Conservation (phyloP, 2,113 vertebrate species). For the Rhea americana region DNA sequence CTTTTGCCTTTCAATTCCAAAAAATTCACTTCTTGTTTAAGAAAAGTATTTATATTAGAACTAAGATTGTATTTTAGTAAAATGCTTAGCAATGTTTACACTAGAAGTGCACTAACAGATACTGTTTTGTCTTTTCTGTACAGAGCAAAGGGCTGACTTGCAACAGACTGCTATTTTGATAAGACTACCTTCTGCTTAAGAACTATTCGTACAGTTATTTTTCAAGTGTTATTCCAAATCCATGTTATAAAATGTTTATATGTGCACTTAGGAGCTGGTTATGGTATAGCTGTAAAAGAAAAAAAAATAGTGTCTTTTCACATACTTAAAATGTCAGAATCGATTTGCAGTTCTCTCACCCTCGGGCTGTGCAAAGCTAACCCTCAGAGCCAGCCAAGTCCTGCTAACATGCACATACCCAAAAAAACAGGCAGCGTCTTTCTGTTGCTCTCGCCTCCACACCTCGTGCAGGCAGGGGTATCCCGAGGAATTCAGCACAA, state of each 20-base stretch:
- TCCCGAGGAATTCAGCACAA: slow-evolving; percentile 5
- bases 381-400: neutral
- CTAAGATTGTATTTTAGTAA: neutral
- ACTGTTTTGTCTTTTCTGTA: slow-evolving; percentile 19
- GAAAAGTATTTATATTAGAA: neutral
- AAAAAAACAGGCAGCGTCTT: neutral
- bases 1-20: neutral
- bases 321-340: slow-evolving; percentile 60
- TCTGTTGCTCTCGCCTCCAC: neutral
- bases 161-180: slow-evolving; percentile 61
- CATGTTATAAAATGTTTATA: slow-evolving; percentile 57
- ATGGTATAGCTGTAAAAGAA: neutral
- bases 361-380: neutral
- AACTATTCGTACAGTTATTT: slow-evolving; percentile 50
- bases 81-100: slow-evolving; percentile 47
- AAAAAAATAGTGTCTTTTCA: neutral
- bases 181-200: slow-evolving; percentile 61
- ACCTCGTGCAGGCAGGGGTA: neutral
- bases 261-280: slow-evolving; percentile 32
- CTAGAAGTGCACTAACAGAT: slow-evolving; percentile 30
- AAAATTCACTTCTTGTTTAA: neutral
- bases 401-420: neutral
- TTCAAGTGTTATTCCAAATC: slow-evolving; percentile 45
- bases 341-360: slow-evolving; percentile 12
- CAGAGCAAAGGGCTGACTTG: slow-evolving; percentile 51